These are phyloP conservation scores for Drosophila grimshawi DNA, from an alignment of 1,140 invertebrate genomes.

Conservation along the genomic window DNA sequence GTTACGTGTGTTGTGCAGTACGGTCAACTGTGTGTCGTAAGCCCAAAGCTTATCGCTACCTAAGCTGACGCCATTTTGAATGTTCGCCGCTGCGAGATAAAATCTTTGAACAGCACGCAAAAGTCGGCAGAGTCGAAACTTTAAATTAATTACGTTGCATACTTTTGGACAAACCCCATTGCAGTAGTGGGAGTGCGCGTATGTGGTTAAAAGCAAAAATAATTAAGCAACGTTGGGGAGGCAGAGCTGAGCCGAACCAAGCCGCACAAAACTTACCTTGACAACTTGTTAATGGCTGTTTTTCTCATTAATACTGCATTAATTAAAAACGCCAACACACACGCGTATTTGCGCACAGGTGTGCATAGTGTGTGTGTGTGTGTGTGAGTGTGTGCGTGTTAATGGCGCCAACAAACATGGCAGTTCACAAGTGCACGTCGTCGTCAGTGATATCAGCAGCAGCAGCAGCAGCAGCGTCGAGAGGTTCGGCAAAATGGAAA, in stretches of 20 bases:
- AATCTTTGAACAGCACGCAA: conserved; percentile 58
- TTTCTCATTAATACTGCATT: conserved; percentile 91
- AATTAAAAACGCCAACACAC: conserved; percentile 85
- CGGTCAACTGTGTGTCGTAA: conserved; percentile 25
- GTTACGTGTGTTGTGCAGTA: conserved; percentile 20
- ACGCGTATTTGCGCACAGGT: conserved; percentile 12
- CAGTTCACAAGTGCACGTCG: conserved; percentile 61
- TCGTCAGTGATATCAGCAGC: conserved; percentile 34
- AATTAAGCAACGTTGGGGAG: conserved; percentile 61
- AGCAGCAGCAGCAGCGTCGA: conserved; percentile 13
- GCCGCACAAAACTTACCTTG: conserved; percentile 85
- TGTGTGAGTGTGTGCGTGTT: conserved; percentile 46
- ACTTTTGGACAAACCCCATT: conserved; percentile 6
- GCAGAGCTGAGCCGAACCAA: conserved; percentile 14
- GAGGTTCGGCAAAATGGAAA: conserved; percentile 11
- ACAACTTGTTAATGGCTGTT: conserved; percentile 89
- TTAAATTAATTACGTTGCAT: conserved; percentile 70
- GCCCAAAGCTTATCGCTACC: conserved; percentile 62
- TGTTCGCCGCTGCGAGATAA: conserved; percentile 63
- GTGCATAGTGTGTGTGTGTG: conserved; percentile 23
- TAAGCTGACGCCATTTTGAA: conserved; percentile 64
- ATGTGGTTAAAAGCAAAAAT: conserved; percentile 58
- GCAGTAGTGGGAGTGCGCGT: conserved; percentile 1
- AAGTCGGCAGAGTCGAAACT: conserved; percentile 56
- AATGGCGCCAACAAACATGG: conserved; percentile 85